Base-by-base conservation (phyloP, 2,888 invertebrate genomes). In the Drosophila aldrichi region DNA sequence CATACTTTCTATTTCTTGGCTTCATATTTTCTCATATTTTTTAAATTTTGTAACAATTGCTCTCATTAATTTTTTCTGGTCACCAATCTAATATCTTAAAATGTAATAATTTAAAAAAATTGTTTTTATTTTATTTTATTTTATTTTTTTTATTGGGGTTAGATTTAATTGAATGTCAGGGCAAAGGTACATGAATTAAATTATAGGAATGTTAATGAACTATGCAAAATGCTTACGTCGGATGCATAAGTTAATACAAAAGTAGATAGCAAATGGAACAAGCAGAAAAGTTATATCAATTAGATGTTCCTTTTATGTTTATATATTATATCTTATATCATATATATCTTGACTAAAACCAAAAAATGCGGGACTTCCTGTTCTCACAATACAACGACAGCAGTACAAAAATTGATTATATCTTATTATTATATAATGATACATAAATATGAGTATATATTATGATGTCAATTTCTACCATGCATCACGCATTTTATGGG, bases 181-280 rank as follows among this genome's bases (percentile, higher is more conserved):
- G 51, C 51, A 36, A 52, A 52, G 36, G 36, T 52, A 22, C 8
- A 9, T 22, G 20, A 52, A 52, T 36, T 52, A 8, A 22, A 52
- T 36, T 14, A 16, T 22, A 22, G 10, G 14, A 4, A 32, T 49
- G 32, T 32, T 49, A 32, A 32, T 49, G 18, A 49, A 14, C 49
- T 34, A 34, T 49, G 8, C 18, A 8, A 34, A 49, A 18, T 49
- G 36, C 36, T 43, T 34, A 22, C 36, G 29, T 32, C 12, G n/a
- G 10, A 29, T 36, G 16, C 16, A 12, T 29, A 46, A 16, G 9
- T 4, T 9, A 46, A 46, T 9, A 12, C 18, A 18, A 6, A 32
- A 32, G 7, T 18, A 49, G 10, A 12, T 49, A 7, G 6, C 32
- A 32, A 1, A 10, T 48, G 1, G 10, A 32, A 32, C 2, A 2